These are phyloP conservation scores for Ranitomeya imitator DNA, from an alignment of 2,113 vertebrate genomes.

Conservation along the genomic window DNA sequence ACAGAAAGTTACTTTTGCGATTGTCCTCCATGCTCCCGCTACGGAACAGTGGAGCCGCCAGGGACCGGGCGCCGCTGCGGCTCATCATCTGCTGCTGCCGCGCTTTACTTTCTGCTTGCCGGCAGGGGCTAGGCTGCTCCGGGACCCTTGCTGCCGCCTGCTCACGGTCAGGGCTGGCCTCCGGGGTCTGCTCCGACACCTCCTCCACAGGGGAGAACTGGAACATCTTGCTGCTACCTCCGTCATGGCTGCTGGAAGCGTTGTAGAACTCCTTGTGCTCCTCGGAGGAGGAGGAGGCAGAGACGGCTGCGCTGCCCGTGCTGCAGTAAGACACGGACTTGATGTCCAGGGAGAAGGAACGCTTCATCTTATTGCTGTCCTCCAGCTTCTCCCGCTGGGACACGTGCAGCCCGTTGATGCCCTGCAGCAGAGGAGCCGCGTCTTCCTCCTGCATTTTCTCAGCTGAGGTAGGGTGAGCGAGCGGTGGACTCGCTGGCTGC, in stretches of 20 bases:
- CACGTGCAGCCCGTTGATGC: conserved; percentile 79
- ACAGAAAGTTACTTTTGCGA: conserved; percentile 74
- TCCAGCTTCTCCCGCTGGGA: conserved; percentile 74
- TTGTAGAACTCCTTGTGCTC: conserved; percentile 80
- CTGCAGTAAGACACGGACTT: conserved; percentile 75
- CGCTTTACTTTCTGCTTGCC: conserved; percentile 65
- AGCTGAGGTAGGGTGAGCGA: conserved; percentile 60
- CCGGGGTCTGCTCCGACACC: conserved; percentile 88
- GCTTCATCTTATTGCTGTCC: conserved; percentile 84
- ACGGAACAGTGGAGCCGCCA: conserved; percentile 76
- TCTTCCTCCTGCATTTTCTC: conserved; percentile 66
- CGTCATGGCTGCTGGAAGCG: conserved; percentile 73
- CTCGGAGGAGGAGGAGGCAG: conserved; percentile 63
- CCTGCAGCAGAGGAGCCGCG: conserved; percentile 75
- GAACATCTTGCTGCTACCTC: conserved; percentile 74
- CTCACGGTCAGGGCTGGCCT: conserved; percentile 83
- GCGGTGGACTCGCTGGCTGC: conserved; percentile 59
- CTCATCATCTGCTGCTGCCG: conserved; percentile 64
- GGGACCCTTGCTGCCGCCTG: conserved; percentile 60
- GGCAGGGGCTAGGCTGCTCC: conserved; percentile 18
- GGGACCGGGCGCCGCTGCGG: conserved; percentile 54
- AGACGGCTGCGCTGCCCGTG: conserved; percentile 61
- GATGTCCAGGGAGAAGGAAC: conserved; percentile 93
- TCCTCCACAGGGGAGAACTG: conserved; percentile 93
- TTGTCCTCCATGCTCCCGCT: conserved; percentile 89